Evolutionary conservation across 2,888 invertebrate genomes (phyloP).

Genomic region (Macrosiphum euphorbiae): DNA sequence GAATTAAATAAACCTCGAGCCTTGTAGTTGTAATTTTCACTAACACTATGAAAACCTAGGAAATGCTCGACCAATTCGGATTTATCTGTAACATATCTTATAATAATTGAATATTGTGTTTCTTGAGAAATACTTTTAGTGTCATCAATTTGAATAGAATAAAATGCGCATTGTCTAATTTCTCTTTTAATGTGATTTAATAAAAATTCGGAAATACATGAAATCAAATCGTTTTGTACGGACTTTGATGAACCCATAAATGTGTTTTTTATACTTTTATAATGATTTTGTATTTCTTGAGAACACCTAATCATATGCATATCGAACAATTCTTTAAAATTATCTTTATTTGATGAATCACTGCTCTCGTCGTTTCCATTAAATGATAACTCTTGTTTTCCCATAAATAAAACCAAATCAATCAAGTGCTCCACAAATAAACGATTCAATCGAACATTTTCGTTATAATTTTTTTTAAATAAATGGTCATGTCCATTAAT

Average conservation of each 20-base stretch:
- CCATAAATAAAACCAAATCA: background rate
- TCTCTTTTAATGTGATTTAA: slow-evolving; percentile 65
- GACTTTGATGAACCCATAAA: slow-evolving; percentile 65
- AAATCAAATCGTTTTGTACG: slow-evolving; percentile 67
- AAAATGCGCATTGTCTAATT: slow-evolving; percentile 65
- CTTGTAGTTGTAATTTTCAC: background rate
- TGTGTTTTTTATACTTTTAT: background rate
- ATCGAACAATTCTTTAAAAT: background rate
- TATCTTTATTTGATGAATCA: background rate
- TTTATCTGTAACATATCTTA: background rate
- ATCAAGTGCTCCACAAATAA: background rate
- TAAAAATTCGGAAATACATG: slow-evolving; percentile 67
- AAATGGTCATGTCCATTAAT: slow-evolving; percentile 54
- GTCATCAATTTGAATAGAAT: background rate
- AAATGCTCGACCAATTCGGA: background rate
- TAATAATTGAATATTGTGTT: background rate
- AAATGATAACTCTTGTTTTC: background rate
- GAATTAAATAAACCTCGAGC: background rate
- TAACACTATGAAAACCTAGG: background rate
- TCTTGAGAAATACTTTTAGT: background rate
- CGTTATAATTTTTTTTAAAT: slow-evolving; percentile 64
- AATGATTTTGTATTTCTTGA: slow-evolving; percentile 10
- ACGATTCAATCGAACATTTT: slow-evolving; percentile 62
- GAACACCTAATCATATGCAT: background rate
- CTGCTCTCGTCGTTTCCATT: background rate